Base-by-base conservation (phyloP, 2,113 vertebrate species). In the Parus major region DNA sequence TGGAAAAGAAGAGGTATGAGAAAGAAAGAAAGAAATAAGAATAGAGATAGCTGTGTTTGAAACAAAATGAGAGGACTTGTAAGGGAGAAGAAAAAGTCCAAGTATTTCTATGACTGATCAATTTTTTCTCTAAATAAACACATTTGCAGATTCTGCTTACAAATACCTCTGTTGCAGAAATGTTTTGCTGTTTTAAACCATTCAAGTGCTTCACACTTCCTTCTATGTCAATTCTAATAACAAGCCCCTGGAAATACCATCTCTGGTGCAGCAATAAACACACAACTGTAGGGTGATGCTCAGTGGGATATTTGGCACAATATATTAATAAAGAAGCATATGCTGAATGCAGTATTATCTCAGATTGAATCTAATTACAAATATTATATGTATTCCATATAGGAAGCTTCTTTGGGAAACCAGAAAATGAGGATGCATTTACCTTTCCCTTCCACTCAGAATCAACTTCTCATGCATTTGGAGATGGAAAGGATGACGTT, bases 361-460 rank as follows among this genome's bases (percentile, higher is more conserved):
- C 66, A 80, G 49, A 61, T 57, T 85, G 68, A 72, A 68, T 50
- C n/a, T 90, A 75, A 53, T 41, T n/a, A 73, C n/a, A 59, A 87
- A 65, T 73, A 27, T 56, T 49, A 39, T 68, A 25, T 91, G 13
- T 90, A 21, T 95, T 93, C 39, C 80, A 31, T 76, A 31, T 35
- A 98, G 98, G 97, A 95, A 97, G 90, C 90, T 94, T 98, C 82
- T 98, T 98, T 97, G 97, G 96, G 31, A 98, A 98, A 84, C 59
- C 96, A 94, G 97, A 98, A 79, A 93, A 56, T 79, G 98, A 98
- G 71, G 97, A 98, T 85, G 47, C 73, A 24, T 98, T 98, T 97
- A 44, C 94, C 63, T 98, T 98, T 97, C 88, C 98, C 66, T 98
- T 98, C 95, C 11, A 93, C 53, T 96, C 95, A 8, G 97, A 97